Percentiles rank a stretch among this genome's conserved stretches.
Evolutionary conservation across 2,113 vertebrate genomes (phyloP).

Genomic region (Callipepla californica): DNA sequence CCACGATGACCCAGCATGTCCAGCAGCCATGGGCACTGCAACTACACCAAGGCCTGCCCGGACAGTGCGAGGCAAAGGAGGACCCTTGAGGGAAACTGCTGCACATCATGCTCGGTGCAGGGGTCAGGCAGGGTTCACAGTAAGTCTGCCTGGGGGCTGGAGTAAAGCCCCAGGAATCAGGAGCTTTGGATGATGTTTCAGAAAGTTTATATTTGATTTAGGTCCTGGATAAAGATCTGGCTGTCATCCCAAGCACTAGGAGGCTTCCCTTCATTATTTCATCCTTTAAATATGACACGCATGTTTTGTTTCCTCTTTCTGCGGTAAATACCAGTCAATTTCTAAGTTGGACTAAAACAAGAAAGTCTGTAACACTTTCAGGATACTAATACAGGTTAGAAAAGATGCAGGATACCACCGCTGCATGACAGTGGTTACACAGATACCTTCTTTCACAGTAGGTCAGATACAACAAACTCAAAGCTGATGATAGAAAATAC

Average conservation of each 20-base stretch:
- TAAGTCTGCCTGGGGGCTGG: background rate
- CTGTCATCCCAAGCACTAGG: background rate
- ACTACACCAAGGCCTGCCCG: background rate
- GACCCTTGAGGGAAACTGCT: rapidly evolving
- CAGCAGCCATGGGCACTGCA: no score
- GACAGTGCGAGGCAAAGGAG: background rate
- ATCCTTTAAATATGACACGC: background rate
- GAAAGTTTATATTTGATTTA: background rate
- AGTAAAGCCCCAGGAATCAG: background rate
- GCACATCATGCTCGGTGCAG: rapidly evolving
- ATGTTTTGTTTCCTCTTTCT: background rate
- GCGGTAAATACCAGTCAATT: background rate
- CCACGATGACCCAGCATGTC: background rate
- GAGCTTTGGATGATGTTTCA: background rate
- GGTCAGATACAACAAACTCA: background rate
- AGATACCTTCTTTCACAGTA: background rate
- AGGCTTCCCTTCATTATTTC: background rate
- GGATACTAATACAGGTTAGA: background rate
- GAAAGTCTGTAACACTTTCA: background rate
- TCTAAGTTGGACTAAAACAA: background rate
- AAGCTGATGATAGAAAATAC: constrained; percentile 15
- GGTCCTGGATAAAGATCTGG: background rate
- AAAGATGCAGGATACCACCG: background rate
- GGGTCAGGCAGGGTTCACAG: background rate
- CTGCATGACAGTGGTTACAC: background rate